These are phyloP conservation scores for Crax fasciolata DNA, from an alignment of 2,797 vertebrate genomes.

Conservation along the genomic window DNA sequence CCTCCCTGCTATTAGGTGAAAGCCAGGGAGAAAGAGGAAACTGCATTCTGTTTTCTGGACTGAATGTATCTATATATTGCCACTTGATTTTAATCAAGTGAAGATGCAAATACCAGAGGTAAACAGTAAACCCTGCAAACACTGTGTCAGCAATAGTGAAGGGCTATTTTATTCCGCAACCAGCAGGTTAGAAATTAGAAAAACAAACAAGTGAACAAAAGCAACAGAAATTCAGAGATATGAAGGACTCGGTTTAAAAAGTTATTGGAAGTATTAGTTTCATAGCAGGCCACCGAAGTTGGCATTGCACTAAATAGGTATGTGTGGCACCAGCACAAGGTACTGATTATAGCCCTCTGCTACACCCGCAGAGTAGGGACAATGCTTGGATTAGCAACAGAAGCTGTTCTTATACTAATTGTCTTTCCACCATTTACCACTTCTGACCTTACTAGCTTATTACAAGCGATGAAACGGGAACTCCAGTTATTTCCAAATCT, in stretches of 20 bases:
- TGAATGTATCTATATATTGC: neutral
- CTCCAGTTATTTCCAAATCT: neutral
- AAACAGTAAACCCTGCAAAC: neutral
- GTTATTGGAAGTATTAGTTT: neutral
- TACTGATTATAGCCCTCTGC: neutral
- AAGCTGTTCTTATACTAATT: slow-evolving; percentile 2
- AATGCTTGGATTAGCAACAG: slow-evolving; percentile 9
- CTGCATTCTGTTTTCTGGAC: neutral
- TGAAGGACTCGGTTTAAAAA: neutral
- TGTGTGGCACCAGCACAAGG: neutral
- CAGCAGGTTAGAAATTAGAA: neutral
- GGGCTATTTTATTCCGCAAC: neutral
- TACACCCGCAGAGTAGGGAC: neutral
- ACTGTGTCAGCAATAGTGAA: neutral
- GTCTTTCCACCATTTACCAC: slow-evolving; percentile 17
- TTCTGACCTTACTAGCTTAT: neutral
- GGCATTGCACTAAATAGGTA: neutral
- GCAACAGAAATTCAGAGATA: neutral
- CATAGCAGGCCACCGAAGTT: neutral
- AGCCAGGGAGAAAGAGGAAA: neutral
- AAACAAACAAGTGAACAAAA: neutral
- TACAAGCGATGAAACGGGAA: neutral
- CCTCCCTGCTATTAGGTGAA: neutral
- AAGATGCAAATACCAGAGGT: neutral
- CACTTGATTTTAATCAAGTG: neutral